These are phyloP conservation scores for Caranx melampygus DNA, from an alignment of 2,113 vertebrate genomes.

Conservation along the genomic window DNA sequence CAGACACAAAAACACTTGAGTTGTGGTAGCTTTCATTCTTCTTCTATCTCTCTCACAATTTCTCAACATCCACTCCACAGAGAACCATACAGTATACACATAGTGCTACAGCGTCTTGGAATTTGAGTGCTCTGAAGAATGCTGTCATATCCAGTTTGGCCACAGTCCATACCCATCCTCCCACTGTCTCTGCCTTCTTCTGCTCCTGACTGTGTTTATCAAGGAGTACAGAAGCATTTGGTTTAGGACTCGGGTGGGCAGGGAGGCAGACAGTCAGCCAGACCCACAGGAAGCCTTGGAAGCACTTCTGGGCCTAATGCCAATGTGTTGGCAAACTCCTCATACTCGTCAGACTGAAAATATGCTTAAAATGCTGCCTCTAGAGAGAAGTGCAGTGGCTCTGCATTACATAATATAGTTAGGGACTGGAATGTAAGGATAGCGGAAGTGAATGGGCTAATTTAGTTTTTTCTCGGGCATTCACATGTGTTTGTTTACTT, in stretches of 20 bases:
- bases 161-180: slow-evolving; percentile 66
- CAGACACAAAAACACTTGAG: background rate
- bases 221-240: slow-evolving; percentile 45
- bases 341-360: slow-evolving; percentile 65
- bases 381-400: slow-evolving; percentile 43
- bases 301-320: slow-evolving; percentile 62
- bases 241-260: slow-evolving; percentile 34
- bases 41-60: background rate
- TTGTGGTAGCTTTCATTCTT: background rate
- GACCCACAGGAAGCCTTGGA: slow-evolving; percentile 70
- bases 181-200: slow-evolving; percentile 46
- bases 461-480: slow-evolving; percentile 57
- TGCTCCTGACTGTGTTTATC: slow-evolving; percentile 47
- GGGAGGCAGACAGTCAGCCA: slow-evolving; percentile 57
- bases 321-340: slow-evolving; percentile 60
- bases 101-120: slow-evolving; percentile 48
- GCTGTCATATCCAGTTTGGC: slow-evolving; percentile 73
- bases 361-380: slow-evolving; percentile 72
- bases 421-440: slow-evolving; percentile 40
- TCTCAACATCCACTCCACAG: slow-evolving; percentile 16
- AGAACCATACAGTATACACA: background rate
- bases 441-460: slow-evolving; percentile 36
- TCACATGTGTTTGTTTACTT: slow-evolving; percentile 64
- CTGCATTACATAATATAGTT: slow-evolving; percentile 72
- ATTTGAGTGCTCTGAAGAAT: slow-evolving; percentile 75